These are phyloP conservation scores for Drosophila lacteicornis DNA, from an alignment of 1,140 invertebrate species.

Conservation along the genomic window DNA sequence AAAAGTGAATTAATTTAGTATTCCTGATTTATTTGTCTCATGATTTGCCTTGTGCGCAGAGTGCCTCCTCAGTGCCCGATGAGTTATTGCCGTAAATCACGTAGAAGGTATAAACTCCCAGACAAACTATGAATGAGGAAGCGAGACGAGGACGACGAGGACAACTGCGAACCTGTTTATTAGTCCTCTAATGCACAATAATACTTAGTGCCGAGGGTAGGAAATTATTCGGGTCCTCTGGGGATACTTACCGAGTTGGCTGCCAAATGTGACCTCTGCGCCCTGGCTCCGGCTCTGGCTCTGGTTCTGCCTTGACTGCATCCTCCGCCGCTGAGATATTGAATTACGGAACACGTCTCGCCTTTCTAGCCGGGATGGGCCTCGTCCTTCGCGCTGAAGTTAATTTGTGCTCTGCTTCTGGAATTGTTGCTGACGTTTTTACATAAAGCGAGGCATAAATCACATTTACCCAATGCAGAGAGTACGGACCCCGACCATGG, in stretches of 20 bases:
- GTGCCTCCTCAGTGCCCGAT: constrained; percentile 33
- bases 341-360: constrained; percentile 78
- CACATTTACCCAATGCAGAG: constrained; percentile 67
- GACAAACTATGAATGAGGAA: constrained; percentile 73
- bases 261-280: constrained; percentile 81
- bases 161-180: constrained; percentile 78
- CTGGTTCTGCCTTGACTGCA: constrained; percentile 12
- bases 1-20: constrained; percentile 73
- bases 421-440: constrained; percentile 79
- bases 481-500: constrained; percentile 18
- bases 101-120: constrained; percentile 73
- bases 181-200: constrained; percentile 83
- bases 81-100: constrained; percentile 82
- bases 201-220: constrained; percentile 83
- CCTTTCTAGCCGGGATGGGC: constrained; percentile 51
- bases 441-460: constrained; percentile 72
- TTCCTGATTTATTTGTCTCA: constrained; percentile 80
- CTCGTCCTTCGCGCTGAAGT: constrained; percentile 48
- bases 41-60: constrained; percentile 60
- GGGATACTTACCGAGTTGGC: constrained; percentile 76
- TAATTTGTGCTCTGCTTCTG: constrained; percentile 69
- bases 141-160: constrained; percentile 8
- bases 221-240: constrained; percentile 71
- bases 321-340: constrained; percentile 47
- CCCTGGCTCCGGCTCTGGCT: constrained; percentile 10